These are phyloP conservation scores for Protodeltote pygarga DNA, from an alignment of 2,888 invertebrate species.

Conservation along the genomic window DNA sequence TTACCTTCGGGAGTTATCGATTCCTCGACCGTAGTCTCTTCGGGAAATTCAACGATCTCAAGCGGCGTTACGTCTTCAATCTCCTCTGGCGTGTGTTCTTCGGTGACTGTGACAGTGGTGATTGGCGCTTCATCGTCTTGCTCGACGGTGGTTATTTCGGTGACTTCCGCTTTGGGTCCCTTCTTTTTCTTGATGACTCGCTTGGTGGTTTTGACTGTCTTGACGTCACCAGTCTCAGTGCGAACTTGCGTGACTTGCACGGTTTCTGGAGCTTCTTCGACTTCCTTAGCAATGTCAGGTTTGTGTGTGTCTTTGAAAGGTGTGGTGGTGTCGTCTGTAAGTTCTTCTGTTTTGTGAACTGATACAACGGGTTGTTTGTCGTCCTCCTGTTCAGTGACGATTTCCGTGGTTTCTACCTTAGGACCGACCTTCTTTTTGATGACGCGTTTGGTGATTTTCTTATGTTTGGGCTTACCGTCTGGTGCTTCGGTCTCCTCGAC, in stretches of 20 bases:
- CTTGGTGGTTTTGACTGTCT: slow-evolving; percentile 18
- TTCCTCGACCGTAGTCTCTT: slow-evolving; percentile 59
- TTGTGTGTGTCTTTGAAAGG: slow-evolving; percentile 3
- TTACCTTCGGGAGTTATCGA: slow-evolving; percentile 57
- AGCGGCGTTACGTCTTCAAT: neutral
- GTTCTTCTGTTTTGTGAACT: slow-evolving; percentile 45
- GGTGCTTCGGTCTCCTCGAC: no score
- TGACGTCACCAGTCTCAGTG: slow-evolving; percentile 7
- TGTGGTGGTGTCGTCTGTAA: slow-evolving; percentile 12
- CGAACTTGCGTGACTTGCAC: slow-evolving; percentile 14
- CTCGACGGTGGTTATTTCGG: slow-evolving; percentile 76
- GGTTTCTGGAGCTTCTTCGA: slow-evolving; percentile 16
- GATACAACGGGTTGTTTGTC: slow-evolving; percentile 36
- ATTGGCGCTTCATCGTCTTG: slow-evolving; percentile 57
- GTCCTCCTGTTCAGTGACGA: slow-evolving; percentile 27
- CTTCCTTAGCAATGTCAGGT: neutral
- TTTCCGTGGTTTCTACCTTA: slow-evolving; percentile 40
- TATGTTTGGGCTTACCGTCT: no score
- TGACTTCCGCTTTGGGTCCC: slow-evolving; percentile 74
- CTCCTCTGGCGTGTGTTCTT: slow-evolving; percentile 60
- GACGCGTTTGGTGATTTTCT: no score
- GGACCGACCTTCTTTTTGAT: slow-evolving; percentile 56
- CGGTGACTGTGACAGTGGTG: slow-evolving; percentile 2
- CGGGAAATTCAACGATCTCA: slow-evolving; percentile 57
- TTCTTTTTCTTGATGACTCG: slow-evolving; percentile 20